Percentiles rank a stretch among this genome's conserved stretches.
Conservation (phyloP, 1,140 invertebrate species). For the Bombyx mori region DNA sequence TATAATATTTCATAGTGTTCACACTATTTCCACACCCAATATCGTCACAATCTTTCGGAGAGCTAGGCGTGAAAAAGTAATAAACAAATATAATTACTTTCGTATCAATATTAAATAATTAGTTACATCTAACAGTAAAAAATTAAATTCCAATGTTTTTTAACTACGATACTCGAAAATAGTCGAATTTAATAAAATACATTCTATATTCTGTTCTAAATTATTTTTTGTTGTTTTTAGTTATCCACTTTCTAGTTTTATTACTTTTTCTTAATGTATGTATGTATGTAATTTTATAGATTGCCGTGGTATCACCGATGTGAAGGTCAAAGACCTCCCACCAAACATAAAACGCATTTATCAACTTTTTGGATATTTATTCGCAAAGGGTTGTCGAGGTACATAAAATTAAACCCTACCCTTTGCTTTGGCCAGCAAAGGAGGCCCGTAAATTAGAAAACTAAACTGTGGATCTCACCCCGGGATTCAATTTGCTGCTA, state of each 20-base stretch:
- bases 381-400: constrained; percentile 37
- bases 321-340: constrained; percentile 19
- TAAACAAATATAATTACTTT: too few species aligned
- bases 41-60: too few species aligned
- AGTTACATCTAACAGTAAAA: too few species aligned
- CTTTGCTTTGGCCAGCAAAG: constrained; percentile 49
- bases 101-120: too few species aligned
- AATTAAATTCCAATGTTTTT: too few species aligned
- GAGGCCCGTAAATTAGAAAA: constrained; percentile 68
- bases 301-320: too few species aligned
- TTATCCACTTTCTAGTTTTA: too few species aligned
- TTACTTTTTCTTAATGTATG: too few species aligned
- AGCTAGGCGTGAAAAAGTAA: too few species aligned
- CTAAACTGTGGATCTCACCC: constrained; percentile 67
- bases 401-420: constrained; percentile 64
- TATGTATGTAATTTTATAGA: too few species aligned
- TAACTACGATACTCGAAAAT: too few species aligned
- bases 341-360: constrained; percentile 35
- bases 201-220: background rate
- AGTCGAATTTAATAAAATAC: background rate
- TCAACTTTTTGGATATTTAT: constrained; percentile 36
- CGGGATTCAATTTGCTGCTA: constrained; percentile 66
- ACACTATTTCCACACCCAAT: background rate
- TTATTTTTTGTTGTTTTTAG: too few species aligned
- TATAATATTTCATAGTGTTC: background rate